These are phyloP conservation scores for Micropoecilia bifurca DNA, from an alignment of 2,797 vertebrate species.

Conservation along the genomic window DNA sequence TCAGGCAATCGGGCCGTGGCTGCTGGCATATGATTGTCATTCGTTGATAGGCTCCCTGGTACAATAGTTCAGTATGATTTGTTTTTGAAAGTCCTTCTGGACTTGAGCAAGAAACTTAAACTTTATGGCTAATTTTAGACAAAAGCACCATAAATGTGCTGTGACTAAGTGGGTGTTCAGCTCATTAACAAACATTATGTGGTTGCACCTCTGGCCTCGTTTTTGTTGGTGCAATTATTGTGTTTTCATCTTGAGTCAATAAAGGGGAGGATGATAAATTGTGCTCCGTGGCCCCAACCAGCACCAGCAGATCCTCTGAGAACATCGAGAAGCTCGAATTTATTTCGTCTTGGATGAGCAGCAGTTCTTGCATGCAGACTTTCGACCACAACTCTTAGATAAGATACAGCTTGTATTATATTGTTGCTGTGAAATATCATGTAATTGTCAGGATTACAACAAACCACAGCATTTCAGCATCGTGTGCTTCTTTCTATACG, in stretches of 20 bases:
- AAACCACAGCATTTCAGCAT: background rate
- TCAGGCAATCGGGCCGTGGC: constrained; percentile 10
- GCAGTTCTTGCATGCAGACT: background rate
- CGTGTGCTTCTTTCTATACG: background rate
- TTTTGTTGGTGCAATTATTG: constrained; percentile 58
- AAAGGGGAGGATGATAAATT: constrained; percentile 52
- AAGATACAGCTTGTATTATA: background rate
- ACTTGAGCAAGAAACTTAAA: constrained; percentile 10
- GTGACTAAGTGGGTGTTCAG: constrained; percentile 27
- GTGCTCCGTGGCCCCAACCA: constrained; percentile 22
- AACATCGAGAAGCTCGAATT: constrained; percentile 38
- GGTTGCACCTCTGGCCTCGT: constrained; percentile 52
- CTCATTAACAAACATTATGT: constrained; percentile 70
- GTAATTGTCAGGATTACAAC: background rate
- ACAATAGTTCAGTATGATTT: background rate
- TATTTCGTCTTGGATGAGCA: constrained; percentile 53
- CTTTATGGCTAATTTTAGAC: constrained; percentile 2
- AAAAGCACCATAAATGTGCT: constrained; percentile 3
- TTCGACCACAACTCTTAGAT: background rate
- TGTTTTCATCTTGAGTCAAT: constrained; percentile 69
- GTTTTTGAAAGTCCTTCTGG: background rate
- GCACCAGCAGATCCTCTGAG: constrained; percentile 27
- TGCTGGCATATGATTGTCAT: background rate
- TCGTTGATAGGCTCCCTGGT: background rate
- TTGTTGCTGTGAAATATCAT: background rate